Base-by-base conservation (phyloP, 2,113 vertebrate genomes). In the Percopsis transmontana region DNA sequence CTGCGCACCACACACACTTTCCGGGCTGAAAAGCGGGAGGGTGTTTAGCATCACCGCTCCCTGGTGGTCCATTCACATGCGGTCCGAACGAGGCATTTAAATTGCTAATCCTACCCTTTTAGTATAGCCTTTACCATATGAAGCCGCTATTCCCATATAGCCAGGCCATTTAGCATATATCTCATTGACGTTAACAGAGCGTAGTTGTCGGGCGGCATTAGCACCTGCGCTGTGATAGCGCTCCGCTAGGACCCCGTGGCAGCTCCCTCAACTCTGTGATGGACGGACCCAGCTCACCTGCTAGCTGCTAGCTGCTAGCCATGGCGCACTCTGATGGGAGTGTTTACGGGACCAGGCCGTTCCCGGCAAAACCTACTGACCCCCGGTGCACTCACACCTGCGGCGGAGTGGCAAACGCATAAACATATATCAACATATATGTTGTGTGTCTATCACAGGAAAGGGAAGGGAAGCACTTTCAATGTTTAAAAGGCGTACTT, bases 71-170 rank as follows among this genome's bases (percentile, higher is more conserved):
- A 68, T 85, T 84, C 81, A 60, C 61, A 77, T 66, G 71, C 70
- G 38, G 80, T 57, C 69, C 41, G 59, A 81, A 81, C 24, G 66
- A 73, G 85, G 58, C 78, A 86, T 87, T 92, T 84, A 80, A 87
- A 88, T 81, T 85, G 73, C 82, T 81, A 91, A 63, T 87, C 41
- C 64, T 88, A 84, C 71, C 77, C 62, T 88, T 87, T 74, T 76
- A 70, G 20, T 76, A n/a, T n/a, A 66, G 16, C 57, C 63, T 74
- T 77, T 68, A 68, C 62, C 50, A 67, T 74, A 78, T 62, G 66
- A 20, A 41, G 63, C 45, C 76, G 69, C 58, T 77, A 70, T 77
- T 77, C 80, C 68, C 62, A 66, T 72, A 72, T 51, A 71, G 62
- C 42, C 21, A 1, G 59, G 56, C 64, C 79, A 74, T 86, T 88